phyloP scores from a whole-genome alignment of 2,888 invertebrate species.

The Archips crataeganus region DNA sequence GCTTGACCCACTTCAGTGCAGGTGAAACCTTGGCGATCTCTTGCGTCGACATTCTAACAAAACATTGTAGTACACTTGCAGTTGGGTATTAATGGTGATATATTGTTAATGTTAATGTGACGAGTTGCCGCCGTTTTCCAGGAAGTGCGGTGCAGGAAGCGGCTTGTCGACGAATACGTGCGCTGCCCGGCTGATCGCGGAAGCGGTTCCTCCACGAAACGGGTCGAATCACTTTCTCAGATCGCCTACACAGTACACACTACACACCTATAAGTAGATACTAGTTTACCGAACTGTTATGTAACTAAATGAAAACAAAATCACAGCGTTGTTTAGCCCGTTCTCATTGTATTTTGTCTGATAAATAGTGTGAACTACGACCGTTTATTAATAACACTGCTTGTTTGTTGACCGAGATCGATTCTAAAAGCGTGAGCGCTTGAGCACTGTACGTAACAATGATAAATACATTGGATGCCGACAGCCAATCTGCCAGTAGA shows the following conservation, averaged over 20 bases:
- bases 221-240: conserved; percentile 56
- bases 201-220: conserved; percentile 62
- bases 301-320: conserved; percentile 54
- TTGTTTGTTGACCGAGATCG: conserved; percentile 18
- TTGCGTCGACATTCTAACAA: neutral
- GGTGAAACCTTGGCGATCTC: neutral
- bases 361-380: conserved; percentile 37
- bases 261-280: conserved; percentile 20
- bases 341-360: conserved; percentile 48
- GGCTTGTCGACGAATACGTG: conserved; percentile 36
- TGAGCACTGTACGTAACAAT: conserved; percentile 9
- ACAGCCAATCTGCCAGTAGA: neutral
- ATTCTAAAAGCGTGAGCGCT: conserved; percentile 20
- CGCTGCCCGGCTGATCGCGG: conserved; percentile 47
- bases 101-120: conserved; percentile 46
- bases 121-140: conserved; percentile 51
- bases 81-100: conserved; percentile 15
- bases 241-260: conserved; percentile 14
- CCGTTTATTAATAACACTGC: conserved; percentile 28
- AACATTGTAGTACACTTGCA: neutral
- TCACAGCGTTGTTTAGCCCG: conserved; percentile 48
- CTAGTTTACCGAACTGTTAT: conserved; percentile 57
- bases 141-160: conserved; percentile 57
- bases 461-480: neutral
- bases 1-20: conserved; percentile 6